phyloP scores from a whole-genome alignment of 2,113 vertebrate species.

The Accipiter cooperii region DNA sequence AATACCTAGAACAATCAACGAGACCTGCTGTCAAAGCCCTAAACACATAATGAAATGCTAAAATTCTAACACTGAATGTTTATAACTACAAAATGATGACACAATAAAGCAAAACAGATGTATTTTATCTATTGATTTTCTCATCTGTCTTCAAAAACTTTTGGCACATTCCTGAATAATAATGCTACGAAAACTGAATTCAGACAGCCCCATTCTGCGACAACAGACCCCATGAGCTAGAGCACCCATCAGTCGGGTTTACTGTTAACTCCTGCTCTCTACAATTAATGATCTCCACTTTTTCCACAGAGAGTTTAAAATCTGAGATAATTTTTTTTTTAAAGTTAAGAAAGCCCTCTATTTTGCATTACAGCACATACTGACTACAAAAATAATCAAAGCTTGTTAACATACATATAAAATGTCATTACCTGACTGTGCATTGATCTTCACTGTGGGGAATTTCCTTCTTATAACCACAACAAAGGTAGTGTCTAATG shows the following conservation, averaged over 20 bases:
- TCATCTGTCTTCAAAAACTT: neutral
- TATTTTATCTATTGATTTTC: neutral
- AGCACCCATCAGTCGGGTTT: neutral
- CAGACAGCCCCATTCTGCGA: neutral
- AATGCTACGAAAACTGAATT: neutral
- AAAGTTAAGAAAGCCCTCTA: neutral
- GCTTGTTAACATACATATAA: conserved; percentile 19
- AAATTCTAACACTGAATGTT: neutral
- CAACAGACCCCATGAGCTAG: neutral
- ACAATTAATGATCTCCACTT: neutral
- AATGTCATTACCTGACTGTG: neutral
- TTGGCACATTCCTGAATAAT: neutral
- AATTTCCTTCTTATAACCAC: conserved; percentile 21
- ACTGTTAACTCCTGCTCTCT: neutral
- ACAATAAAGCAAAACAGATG: neutral
- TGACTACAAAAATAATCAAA: conserved; percentile 16
- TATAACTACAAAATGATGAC: neutral
- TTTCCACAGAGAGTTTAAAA: neutral
- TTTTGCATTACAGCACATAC: neutral
- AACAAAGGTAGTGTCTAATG: neutral
- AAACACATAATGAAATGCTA: neutral
- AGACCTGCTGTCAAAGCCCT: neutral
- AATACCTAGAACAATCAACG: neutral
- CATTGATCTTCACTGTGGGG: conserved; percentile 10
- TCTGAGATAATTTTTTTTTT: neutral